These are phyloP conservation scores for Ladona fulva DNA, from an alignment of 1,140 invertebrate genomes.

Conservation along the genomic window DNA sequence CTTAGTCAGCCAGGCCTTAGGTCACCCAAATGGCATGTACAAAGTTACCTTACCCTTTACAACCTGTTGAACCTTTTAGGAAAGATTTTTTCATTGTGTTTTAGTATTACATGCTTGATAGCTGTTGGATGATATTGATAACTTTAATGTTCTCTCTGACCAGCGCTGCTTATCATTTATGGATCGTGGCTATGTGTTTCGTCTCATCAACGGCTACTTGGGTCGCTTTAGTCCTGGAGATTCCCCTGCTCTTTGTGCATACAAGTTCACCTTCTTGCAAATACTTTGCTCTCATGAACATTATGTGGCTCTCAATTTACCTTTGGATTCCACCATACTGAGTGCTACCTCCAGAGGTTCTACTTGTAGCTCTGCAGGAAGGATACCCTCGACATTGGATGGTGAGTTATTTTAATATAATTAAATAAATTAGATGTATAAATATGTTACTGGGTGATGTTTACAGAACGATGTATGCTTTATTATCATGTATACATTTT, in stretches of 20 bases:
- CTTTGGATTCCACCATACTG: slow-evolving; percentile 27
- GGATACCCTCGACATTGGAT: not conserved
- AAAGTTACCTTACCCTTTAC: too few species aligned
- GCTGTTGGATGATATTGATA: too few species aligned
- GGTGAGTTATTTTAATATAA: not conserved
- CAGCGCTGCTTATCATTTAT: slow-evolving; percentile 84
- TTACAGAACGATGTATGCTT: too few species aligned
- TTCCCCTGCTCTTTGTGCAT: slow-evolving; percentile 65
- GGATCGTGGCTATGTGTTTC: slow-evolving; percentile 88
- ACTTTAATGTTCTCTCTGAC: slow-evolving; percentile 28
- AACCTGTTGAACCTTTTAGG: too few species aligned
- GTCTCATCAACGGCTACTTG: slow-evolving; percentile 75
- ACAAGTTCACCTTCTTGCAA: slow-evolving; percentile 82
- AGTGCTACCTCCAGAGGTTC: not conserved
- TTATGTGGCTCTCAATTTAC: slow-evolving; percentile 80
- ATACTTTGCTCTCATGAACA: slow-evolving; percentile 91
- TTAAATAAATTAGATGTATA: too few species aligned
- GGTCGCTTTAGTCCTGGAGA: slow-evolving; percentile 76
- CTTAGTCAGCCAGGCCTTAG: too few species aligned
- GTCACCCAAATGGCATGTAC: too few species aligned
- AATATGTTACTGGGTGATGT: too few species aligned
- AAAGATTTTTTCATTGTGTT: too few species aligned
- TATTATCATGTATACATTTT: too few species aligned
- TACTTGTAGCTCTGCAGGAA: not conserved
- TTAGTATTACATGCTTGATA: too few species aligned